These are phyloP conservation scores for Paedocypris micromegethes DNA, from an alignment of 2,797 vertebrate genomes.

Conservation along the genomic window DNA sequence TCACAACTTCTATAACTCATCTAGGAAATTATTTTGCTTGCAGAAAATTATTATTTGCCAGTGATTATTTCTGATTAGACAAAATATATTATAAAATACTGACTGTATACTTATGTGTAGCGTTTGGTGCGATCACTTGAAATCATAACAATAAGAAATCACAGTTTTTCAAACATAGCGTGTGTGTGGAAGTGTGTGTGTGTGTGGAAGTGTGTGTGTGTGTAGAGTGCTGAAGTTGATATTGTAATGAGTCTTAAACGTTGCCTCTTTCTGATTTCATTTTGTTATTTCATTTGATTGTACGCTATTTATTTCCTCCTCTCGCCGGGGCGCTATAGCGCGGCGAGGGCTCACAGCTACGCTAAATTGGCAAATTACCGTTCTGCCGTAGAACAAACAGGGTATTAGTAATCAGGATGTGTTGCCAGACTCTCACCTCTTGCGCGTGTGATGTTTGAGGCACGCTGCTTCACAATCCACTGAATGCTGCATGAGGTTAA, in stretches of 20 bases:
- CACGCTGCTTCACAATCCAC: constrained; percentile 21
- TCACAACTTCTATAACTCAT: too few species aligned
- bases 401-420: constrained; percentile 49
- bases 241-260: constrained; percentile 39
- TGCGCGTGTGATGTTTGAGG: constrained; percentile 26
- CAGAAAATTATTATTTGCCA: too few species aligned
- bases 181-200: constrained; percentile 1
- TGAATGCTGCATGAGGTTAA: constrained; percentile 26
- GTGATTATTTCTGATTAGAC: too few species aligned
- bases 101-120: too few species aligned
- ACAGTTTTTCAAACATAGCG: background rate
- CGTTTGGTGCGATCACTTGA: too few species aligned
- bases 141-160: too few species aligned
- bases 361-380: constrained; percentile 45
- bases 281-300: constrained; percentile 50
- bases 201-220: constrained; percentile 24
- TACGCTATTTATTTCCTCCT: constrained; percentile 45
- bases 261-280: constrained; percentile 47
- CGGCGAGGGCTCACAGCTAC: constrained; percentile 35
- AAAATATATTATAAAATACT: too few species aligned
- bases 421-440: constrained; percentile 38
- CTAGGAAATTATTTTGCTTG: too few species aligned
- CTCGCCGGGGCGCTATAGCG: constrained; percentile 20
- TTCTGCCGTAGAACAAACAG: constrained; percentile 42
- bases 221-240: constrained; percentile 24